Base-by-base conservation (phyloP, 2,888 invertebrate genomes). In the Drosophila pegasa region DNA sequence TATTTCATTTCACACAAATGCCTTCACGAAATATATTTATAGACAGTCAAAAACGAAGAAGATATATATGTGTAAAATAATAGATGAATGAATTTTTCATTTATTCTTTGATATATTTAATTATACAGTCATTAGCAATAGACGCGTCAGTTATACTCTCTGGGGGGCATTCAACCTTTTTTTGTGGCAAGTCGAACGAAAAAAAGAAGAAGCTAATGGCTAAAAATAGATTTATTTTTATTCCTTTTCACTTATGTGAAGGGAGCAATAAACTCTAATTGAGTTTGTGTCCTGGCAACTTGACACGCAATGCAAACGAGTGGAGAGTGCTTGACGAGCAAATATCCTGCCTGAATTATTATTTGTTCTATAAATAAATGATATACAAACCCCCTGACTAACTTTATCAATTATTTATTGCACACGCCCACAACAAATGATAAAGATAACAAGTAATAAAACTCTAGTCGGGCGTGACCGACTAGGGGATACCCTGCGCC, bases 241-340 rank as follows among this genome's bases (percentile, higher is more conserved):
- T 37, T 22, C 31, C 16, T 55, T 31, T 55, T 31, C 38, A 18
- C n/a, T 16, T 40, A 18, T 51, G 31, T 22, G 33, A 59, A 40
- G 51, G 37, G 68, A 29, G 61, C 62, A 69, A 69, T 55, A 69
- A 69, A 70, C 68, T 43, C 38, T 10, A 40, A 50, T 35, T 54
- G 14, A 47, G 22, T 31, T 35, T 33, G 40, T 50, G 68, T 60
- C 50, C 55, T 61, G 31, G 27, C 8, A 29, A 45, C 51, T 55
- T 47, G 62, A 63, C 69, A 70, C 55, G 70, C 69, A 70, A 70
- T 22, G 25, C 37, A 20, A 50, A 60, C 10, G 31, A 10, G 9
- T 14, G n/a, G 31, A 22, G 2, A 16, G 12, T 31, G 31, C 16
- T 9, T 16, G 16, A 20, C 35, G n/a, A 10, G 5, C 2, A 37